Conservation (phyloP, 2,113 vertebrate genomes). For the Myodes glareolus region DNA sequence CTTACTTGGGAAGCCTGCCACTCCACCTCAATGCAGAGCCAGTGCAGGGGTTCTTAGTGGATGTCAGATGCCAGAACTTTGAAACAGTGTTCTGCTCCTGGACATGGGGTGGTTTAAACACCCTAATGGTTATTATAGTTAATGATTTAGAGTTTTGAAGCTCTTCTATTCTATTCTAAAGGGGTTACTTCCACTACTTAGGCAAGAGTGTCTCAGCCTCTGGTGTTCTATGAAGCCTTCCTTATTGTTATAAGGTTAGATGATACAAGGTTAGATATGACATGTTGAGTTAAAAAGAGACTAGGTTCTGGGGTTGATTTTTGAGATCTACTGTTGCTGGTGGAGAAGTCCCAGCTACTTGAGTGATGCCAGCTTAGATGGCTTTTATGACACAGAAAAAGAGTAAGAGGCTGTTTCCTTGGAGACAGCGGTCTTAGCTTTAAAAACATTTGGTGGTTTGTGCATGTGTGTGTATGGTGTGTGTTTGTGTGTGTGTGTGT, state of each 20-base stretch:
- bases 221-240: neutral
- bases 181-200: too few relatives aligned
- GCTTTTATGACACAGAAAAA: neutral
- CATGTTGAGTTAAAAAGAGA: neutral
- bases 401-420: neutral
- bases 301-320: neutral
- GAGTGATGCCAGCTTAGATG: neutral
- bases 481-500: neutral
- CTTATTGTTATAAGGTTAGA: neutral
- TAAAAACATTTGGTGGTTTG: neutral
- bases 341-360: neutral
- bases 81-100: neutral
- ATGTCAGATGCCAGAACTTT: neutral
- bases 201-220: neutral
- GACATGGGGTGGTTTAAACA: neutral
- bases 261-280: too few relatives aligned
- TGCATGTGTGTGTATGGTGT: neutral
- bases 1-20: neutral
- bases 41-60: neutral
- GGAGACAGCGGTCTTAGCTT: neutral
- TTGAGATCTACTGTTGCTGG: neutral
- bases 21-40: neutral
- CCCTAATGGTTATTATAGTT: neutral
- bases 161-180: neutral
- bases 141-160: neutral